Percentiles rank a stretch among this genome's conserved stretches.
phyloP scores from a whole-genome alignment of 2,797 vertebrate genomes.

The Dermochelys coriacea region DNA sequence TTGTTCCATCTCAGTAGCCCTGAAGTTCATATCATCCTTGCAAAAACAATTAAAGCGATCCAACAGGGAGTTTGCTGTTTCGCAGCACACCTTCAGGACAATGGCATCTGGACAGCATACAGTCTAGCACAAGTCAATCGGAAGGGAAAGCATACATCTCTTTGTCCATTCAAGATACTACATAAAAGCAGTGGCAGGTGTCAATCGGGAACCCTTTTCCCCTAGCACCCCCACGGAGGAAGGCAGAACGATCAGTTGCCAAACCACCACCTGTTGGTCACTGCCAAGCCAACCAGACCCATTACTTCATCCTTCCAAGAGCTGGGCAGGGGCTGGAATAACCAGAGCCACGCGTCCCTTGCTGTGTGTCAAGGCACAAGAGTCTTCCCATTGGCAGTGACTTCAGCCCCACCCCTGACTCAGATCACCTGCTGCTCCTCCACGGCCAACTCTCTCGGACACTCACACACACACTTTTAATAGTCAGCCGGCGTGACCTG shows the following conservation, averaged over 20 bases:
- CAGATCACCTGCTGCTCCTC: slow-evolving; percentile 18
- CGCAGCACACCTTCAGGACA: neutral
- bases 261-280: slow-evolving; percentile 51
- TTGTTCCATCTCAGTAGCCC: slow-evolving; percentile 27
- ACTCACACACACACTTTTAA: too few relatives aligned
- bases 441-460: neutral
- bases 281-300: neutral
- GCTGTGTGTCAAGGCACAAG: neutral
- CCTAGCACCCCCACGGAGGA: neutral
- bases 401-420: neutral
- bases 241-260: neutral
- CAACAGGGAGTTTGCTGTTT: slow-evolving; percentile 7
- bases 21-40: slow-evolving; percentile 49
- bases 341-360: neutral
- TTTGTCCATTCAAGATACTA: neutral
- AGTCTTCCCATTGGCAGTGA: neutral
- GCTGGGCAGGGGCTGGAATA: neutral
- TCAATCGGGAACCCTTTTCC: neutral
- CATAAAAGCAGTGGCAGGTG: neutral
- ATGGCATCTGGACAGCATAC: slow-evolving; percentile 42
- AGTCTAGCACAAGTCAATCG: neutral
- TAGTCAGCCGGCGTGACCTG: neutral
- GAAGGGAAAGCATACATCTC: neutral
- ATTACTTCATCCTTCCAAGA: too few relatives aligned
- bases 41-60: slow-evolving; percentile 20